These are phyloP conservation scores for Chaenocephalus aceratus DNA, from an alignment of 2,113 vertebrate genomes.

Conservation along the genomic window DNA sequence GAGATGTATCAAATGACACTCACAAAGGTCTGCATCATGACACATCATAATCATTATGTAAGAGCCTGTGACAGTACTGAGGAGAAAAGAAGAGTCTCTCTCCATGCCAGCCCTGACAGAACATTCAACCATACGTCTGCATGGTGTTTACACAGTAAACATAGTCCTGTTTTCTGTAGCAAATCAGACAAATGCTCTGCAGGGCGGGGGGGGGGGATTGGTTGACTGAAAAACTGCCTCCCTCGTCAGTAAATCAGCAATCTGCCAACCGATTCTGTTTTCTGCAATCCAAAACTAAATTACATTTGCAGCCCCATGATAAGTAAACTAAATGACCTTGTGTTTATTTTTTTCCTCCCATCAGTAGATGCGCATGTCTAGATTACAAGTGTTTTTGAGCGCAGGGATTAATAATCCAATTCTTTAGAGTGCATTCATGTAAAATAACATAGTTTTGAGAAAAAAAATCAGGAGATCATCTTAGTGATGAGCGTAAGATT, in stretches of 20 bases:
- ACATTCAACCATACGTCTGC: slow-evolving; percentile 1
- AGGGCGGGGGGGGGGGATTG: neutral
- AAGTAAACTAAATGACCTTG: slow-evolving; percentile 42
- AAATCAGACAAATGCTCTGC: slow-evolving; percentile 16
- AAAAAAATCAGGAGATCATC: slow-evolving; percentile 36
- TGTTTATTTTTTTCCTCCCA: slow-evolving; percentile 29
- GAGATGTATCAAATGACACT: neutral
- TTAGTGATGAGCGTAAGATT: slow-evolving; percentile 26
- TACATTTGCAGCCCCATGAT: neutral
- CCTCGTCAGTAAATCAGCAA: neutral
- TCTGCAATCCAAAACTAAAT: neutral
- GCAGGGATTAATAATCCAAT: slow-evolving; percentile 73
- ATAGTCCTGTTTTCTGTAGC: slow-evolving; percentile 10
- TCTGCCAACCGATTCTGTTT: neutral
- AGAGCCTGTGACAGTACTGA: neutral
- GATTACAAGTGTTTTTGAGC: slow-evolving; percentile 68
- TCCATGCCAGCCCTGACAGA: neutral
- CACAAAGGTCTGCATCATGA: slow-evolving; percentile 15
- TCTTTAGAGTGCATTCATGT: slow-evolving; percentile 70
- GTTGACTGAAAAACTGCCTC: neutral
- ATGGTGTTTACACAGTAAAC: slow-evolving; percentile 68
- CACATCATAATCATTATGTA: slow-evolving; percentile 4
- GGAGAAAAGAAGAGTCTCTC: slow-evolving; percentile 4
- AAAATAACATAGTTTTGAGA: slow-evolving; percentile 45
- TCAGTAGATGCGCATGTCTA: slow-evolving; percentile 49